These are phyloP conservation scores for Gasteruption jaculator DNA, from an alignment of 2,888 invertebrate genomes.

Conservation along the genomic window DNA sequence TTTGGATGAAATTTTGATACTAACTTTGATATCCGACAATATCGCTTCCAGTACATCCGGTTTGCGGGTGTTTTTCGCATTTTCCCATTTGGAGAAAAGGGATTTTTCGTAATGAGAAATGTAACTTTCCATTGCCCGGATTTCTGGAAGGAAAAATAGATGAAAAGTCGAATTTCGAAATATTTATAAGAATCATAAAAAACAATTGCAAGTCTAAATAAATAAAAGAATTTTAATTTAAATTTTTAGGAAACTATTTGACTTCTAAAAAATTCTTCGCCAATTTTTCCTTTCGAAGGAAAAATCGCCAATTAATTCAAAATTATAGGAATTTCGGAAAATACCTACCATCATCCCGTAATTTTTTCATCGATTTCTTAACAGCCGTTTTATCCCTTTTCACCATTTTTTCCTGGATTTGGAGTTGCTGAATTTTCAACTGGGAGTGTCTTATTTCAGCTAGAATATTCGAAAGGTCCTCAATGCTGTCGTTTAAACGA, in stretches of 20 bases:
- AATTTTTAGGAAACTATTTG: no score
- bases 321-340: conserved; percentile 32
- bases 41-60: conserved; percentile 34
- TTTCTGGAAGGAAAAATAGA: conserved; percentile 25
- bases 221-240: no score
- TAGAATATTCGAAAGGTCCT: conserved; percentile 40
- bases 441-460: conserved; percentile 38
- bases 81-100: conserved; percentile 41
- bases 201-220: no score
- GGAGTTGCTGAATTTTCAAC: conserved; percentile 35
- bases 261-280: no score
- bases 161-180: no score
- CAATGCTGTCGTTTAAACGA: conserved; percentile 31
- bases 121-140: conserved; percentile 36
- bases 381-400: conserved; percentile 34
- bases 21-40: conserved; percentile 32
- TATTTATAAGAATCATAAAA: no score
- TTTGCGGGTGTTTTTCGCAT: conserved; percentile 30
- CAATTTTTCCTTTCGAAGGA: no score
- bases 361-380: conserved; percentile 32
- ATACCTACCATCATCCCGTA: conserved; percentile 39
- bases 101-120: conserved; percentile 41
- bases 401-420: conserved; percentile 35
- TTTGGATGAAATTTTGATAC: no score
- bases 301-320: no score